phyloP scores from a whole-genome alignment of 37 sponge, comb jelly and placozoan genomes.

The Axinella damicornis region DNA sequence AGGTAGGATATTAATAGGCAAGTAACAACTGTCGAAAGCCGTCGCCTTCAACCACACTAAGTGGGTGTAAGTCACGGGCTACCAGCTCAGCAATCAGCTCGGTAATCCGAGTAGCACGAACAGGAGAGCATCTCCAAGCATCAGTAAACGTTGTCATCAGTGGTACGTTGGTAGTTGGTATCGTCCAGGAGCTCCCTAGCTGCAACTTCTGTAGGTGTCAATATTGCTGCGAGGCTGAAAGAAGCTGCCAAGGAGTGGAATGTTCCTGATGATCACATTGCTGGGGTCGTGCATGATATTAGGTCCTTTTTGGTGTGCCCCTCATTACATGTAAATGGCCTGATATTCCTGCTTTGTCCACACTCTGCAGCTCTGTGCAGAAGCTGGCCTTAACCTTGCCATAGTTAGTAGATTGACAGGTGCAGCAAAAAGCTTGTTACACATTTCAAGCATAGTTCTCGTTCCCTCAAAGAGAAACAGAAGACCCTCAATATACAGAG shows the following conservation, averaged over 20 bases:
- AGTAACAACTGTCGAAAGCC: conserved; percentile 4
- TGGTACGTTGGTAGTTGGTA: too few relatives aligned
- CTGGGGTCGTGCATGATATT: conserved; percentile 22
- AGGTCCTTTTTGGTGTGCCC: not conserved
- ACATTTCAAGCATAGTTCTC: conserved; percentile 5
- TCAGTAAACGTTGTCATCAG: too few relatives aligned
- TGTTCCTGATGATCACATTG: not conserved
- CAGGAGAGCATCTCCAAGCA: not conserved
- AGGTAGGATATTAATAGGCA: not conserved
- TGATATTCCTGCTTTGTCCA: conserved; percentile 25
- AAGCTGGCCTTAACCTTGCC: not conserved
- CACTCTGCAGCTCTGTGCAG: conserved; percentile 18
- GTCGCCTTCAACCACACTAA: conserved; percentile 8
- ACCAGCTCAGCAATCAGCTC: conserved; percentile 22
- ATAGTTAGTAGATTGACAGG: not conserved
- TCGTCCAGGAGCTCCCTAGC: too few relatives aligned
- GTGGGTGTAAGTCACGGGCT: conserved; percentile 15
- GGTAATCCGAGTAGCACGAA: conserved; percentile 10
- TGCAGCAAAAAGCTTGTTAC: conserved; percentile 18
- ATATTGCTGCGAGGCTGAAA: conserved; percentile 9
- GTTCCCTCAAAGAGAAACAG: not conserved
- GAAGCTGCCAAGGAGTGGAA: conserved; percentile 7
- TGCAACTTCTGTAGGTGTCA: not conserved
- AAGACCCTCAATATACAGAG: not conserved
- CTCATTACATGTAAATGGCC: not conserved